phyloP scores from a whole-genome alignment of 1,140 invertebrate genomes.

The Bombyx mandarina region DNA sequence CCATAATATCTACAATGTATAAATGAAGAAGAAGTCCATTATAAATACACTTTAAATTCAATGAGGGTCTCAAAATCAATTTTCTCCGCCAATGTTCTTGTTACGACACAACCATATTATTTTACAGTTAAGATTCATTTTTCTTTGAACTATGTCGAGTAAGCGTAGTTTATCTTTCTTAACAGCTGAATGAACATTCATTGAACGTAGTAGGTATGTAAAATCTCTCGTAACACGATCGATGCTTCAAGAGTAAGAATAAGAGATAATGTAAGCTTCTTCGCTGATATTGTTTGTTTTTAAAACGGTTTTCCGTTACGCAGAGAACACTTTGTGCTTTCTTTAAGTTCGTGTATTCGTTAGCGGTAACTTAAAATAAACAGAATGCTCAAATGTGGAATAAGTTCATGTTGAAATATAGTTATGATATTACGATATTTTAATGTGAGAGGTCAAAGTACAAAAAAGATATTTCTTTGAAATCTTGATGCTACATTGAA shows the following conservation, averaged over 20 bases:
- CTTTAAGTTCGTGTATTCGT: too few species aligned
- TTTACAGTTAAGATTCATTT: not conserved
- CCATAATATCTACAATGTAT: too few species aligned
- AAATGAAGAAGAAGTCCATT: too few species aligned
- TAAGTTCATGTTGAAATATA: too few species aligned
- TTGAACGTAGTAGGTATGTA: conserved; percentile 29
- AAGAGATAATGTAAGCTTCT: conserved; percentile 4
- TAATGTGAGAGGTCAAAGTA: too few species aligned
- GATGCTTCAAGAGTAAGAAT: conserved; percentile 7
- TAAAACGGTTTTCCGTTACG: conserved; percentile 12
- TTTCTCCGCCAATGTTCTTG: not conserved
- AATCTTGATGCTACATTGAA: too few species aligned
- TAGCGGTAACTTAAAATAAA: too few species aligned
- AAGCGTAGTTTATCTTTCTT: conserved; percentile 31
- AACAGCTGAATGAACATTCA: conserved; percentile 35
- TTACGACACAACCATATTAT: too few species aligned
- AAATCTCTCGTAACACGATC: conserved; percentile 21
- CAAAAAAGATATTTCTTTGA: too few species aligned
- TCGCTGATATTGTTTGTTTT: conserved; percentile 12
- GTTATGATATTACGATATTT: too few species aligned
- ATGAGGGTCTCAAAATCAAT: conserved; percentile 2
- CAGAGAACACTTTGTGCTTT: conserved; percentile 3
- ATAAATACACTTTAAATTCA: not conserved
- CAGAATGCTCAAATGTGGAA: too few species aligned
- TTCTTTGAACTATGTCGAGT: not conserved